A percentile compares a stretch with the other conserved stretches of the same genome.
Evolutionary conservation across 2,888 invertebrate genomes (phyloP).

Genomic region (Acheta domesticus): DNA sequence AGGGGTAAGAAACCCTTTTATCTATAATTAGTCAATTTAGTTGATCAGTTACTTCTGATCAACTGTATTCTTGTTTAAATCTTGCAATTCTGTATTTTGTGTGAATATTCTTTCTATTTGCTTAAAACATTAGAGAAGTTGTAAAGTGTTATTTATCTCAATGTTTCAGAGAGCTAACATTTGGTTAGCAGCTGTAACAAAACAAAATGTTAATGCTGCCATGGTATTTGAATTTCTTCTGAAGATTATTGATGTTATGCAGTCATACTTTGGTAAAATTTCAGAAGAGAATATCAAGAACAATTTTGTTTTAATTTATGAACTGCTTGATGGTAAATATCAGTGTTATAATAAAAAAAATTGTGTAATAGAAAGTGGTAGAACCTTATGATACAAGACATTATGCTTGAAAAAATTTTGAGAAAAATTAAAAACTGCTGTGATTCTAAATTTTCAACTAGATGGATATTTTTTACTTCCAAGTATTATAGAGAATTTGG

Average conservation of each 20-base stretch:
- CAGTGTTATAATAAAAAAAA: neutral
- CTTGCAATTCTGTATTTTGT: too few species aligned
- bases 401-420: neutral
- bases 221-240: conserved; percentile 99
- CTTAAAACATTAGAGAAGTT: too few species aligned
- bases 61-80: too few species aligned
- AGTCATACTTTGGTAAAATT: conserved; percentile 98
- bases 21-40: too few species aligned
- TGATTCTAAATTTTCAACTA: neutral
- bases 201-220: conserved; percentile 99
- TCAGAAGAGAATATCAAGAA: conserved; percentile 99
- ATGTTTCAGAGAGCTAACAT: conserved; percentile 84
- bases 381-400: neutral
- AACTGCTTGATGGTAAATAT: conserved; percentile 85
- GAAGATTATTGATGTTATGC: conserved; percentile 98
- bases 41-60: too few species aligned
- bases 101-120: neutral
- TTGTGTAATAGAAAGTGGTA: neutral
- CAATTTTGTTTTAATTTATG: conserved; percentile 99
- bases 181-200: conserved; percentile 99
- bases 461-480: too few species aligned
- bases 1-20: too few species aligned
- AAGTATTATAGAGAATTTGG: too few species aligned
- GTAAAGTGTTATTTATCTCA: neutral
- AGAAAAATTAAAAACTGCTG: neutral